Conservation (phyloP, 1,140 invertebrate genomes). For the Anagrus nilaparvatae region DNA sequence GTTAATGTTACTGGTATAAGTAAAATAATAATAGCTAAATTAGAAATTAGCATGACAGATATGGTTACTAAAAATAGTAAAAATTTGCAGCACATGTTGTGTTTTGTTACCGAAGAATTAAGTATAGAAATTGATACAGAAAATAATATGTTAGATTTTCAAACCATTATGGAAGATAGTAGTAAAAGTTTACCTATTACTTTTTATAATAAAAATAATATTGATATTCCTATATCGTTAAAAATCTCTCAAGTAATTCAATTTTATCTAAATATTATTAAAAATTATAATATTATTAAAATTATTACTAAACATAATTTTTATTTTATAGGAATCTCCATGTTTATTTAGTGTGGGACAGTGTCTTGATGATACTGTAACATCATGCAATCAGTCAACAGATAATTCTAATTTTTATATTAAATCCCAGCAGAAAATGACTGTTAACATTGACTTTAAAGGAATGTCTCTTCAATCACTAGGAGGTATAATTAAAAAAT, state of each 20-base stretch:
- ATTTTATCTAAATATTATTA: conserved; percentile 5
- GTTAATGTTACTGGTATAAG: conserved; percentile 29
- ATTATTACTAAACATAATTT: conserved; percentile 2
- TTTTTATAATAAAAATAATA: conserved; percentile 32
- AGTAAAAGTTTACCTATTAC: conserved; percentile 22
- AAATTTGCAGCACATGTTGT: conserved; percentile 33
- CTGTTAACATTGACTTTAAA: conserved; percentile 16
- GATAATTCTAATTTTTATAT: conserved; percentile 5
- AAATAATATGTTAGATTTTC: conserved; percentile 25
- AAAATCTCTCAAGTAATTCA: conserved; percentile 27
- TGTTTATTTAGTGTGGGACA: conserved; percentile 20
- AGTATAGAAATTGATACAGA: conserved; percentile 23
- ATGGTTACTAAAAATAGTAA: conserved; percentile 31
- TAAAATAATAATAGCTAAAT: conserved; percentile 27
- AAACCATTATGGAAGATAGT: conserved; percentile 22
- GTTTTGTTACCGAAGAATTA: conserved; percentile 32
- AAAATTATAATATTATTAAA: conserved; percentile 3
- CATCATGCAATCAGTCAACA: conserved; percentile 5
- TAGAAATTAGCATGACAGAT: conserved; percentile 28
- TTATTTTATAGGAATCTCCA: conserved; percentile 13
- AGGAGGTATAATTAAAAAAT: conserved; percentile 13
- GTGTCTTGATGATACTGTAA: conserved; percentile 13
- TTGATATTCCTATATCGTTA: conserved; percentile 26
- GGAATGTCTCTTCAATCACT: conserved; percentile 16
- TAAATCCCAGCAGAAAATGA: conserved; percentile 14